Evolutionary conservation across 2,888 invertebrate species (phyloP).

Genomic region (Euclidia mi): DNA sequence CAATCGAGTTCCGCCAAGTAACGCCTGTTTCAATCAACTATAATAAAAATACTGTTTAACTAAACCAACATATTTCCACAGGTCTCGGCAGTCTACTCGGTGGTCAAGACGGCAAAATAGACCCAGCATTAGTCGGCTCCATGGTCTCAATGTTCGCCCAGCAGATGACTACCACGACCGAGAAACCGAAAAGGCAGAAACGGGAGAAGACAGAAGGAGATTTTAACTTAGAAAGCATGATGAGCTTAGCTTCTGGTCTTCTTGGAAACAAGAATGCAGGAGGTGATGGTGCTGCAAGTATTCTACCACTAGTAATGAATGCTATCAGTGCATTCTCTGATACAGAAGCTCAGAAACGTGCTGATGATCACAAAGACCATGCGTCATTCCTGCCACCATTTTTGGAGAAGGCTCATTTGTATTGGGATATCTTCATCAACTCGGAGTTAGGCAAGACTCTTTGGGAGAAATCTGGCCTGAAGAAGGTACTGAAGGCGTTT

Average conservation of each 20-base stretch:
- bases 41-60: too few species aligned
- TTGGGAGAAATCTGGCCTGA: conserved; percentile 93
- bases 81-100: conserved; percentile 89
- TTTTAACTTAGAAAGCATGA: conserved; percentile 87
- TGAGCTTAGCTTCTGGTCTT: conserved; percentile 89
- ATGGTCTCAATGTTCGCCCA: conserved; percentile 86
- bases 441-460: conserved; percentile 94
- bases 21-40: too few species aligned
- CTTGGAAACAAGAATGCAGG: conserved; percentile 81
- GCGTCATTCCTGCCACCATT: conserved; percentile 93
- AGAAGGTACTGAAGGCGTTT: conserved; percentile 92
- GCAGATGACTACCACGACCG: conserved; percentile 72
- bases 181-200: conserved; percentile 65
- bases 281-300: conserved; percentile 79
- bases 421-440: conserved; percentile 94
- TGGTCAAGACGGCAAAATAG: conserved; percentile 89
- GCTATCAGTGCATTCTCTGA: conserved; percentile 91
- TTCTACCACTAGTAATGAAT: conserved; percentile 92
- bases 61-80: conserved; percentile 53
- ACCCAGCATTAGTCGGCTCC: conserved; percentile 87
- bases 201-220: conserved; percentile 74
- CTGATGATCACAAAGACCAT: conserved; percentile 92
- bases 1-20: too few species aligned
- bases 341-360: conserved; percentile 90
- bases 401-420: conserved; percentile 91